Evolutionary conservation across 2,888 invertebrate genomes (phyloP).

Genomic region (Caenorhabditis parvicauda): DNA sequence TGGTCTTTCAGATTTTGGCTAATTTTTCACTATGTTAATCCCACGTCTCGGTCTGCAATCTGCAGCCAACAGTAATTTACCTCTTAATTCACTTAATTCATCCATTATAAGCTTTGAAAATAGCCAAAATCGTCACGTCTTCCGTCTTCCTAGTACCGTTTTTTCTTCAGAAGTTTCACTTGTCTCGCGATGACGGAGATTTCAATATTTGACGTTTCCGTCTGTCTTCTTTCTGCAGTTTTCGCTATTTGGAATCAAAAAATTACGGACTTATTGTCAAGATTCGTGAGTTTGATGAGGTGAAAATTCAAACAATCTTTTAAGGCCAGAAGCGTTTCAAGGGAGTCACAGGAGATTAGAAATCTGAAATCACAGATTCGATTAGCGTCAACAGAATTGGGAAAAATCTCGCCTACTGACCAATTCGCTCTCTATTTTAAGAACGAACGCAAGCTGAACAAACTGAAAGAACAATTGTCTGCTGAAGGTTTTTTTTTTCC

Average conservation of each 20-base stretch:
- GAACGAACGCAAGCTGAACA: constrained; percentile 31
- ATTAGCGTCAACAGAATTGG: constrained; percentile 8
- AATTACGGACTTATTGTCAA: constrained; percentile 7
- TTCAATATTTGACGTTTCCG: constrained; percentile 16
- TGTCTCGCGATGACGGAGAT: too few species aligned
- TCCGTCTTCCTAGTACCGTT: too few species aligned
- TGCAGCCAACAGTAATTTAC: too few species aligned
- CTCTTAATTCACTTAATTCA: too few species aligned
- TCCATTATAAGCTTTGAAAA: too few species aligned
- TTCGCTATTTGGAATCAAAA: constrained; percentile 17
- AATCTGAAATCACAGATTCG: constrained; percentile 11
- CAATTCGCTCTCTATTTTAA: constrained; percentile 36
- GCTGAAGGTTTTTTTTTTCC: neutral
- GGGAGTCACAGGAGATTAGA: constrained; percentile 6
- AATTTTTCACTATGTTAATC: too few species aligned
- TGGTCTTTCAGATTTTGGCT: too few species aligned
- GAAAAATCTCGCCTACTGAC: constrained; percentile 26
- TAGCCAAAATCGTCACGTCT: too few species aligned
- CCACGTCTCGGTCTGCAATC: too few species aligned
- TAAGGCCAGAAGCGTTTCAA: constrained; percentile 7
- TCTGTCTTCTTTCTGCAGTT: constrained; percentile 16
- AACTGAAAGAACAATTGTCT: constrained; percentile 18
- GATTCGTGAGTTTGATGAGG: constrained; percentile 6
- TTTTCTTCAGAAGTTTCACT: too few species aligned
- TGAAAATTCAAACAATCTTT: too few species aligned